Conservation (phyloP, 1,140 invertebrate species). For the Drosophila grimshawi region DNA sequence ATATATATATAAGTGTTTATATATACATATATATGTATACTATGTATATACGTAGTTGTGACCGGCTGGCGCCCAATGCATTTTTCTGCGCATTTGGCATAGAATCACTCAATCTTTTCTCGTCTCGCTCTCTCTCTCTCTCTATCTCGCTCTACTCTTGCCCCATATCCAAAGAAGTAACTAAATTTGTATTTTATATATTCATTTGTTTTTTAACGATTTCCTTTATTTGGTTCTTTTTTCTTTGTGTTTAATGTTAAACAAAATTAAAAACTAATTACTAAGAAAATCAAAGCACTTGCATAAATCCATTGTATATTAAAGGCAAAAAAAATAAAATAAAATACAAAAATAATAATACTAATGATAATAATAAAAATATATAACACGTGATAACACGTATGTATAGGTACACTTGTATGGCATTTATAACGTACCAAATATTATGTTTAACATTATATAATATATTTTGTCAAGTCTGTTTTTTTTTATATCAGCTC, state of each 20-base stretch:
- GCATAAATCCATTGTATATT: conserved; percentile 36
- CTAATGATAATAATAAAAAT: conserved; percentile 28
- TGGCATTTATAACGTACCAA: conserved; percentile 19
- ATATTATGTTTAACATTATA: conserved; percentile 30
- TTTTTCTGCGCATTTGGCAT: conserved; percentile 75
- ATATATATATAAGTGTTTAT: not conserved
- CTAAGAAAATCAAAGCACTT: conserved; percentile 38
- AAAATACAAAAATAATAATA: conserved; percentile 38
- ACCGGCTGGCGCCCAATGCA: conserved; percentile 53
- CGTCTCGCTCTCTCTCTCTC: not conserved
- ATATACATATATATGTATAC: not conserved
- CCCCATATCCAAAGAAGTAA: not conserved
- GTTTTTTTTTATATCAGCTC: conserved; percentile 34
- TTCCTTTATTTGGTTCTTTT: conserved; percentile 7
- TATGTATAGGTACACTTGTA: conserved; percentile 46
- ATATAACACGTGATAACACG: conserved; percentile 33
- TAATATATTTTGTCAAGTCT: conserved; percentile 47
- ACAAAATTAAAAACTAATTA: conserved; percentile 37
- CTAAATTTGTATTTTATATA: not conserved
- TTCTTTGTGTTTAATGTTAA: conserved; percentile 26
- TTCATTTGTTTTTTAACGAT: conserved; percentile 11
- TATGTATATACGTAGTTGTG: not conserved
- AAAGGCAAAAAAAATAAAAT: conserved; percentile 27
- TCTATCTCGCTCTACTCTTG: not conserved
- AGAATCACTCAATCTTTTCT: conserved; percentile 16